These are phyloP conservation scores for Odontophorus gujanensis DNA, from an alignment of 2,113 vertebrate genomes.

Conservation along the genomic window DNA sequence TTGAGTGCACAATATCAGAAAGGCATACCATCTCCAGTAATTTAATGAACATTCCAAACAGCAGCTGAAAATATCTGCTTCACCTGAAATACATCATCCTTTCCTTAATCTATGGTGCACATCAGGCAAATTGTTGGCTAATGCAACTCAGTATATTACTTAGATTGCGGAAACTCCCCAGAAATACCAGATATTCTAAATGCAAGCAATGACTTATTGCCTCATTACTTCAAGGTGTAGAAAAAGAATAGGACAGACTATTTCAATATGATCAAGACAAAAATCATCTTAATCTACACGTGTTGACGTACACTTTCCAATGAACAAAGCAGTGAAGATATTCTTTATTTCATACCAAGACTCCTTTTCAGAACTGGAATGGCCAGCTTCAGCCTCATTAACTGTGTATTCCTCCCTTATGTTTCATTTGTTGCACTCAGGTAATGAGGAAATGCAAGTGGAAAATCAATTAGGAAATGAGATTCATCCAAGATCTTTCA, in stretches of 20 bases:
- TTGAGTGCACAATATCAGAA: constrained; percentile 33
- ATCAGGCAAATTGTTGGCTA: not conserved
- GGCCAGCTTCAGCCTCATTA: not conserved
- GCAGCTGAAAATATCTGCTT: not conserved
- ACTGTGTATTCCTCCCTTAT: not conserved
- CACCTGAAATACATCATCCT: not conserved
- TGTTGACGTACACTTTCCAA: not conserved
- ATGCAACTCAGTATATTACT: not conserved
- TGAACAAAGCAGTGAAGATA: not conserved
- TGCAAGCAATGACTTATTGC: not conserved
- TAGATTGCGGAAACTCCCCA: not conserved
- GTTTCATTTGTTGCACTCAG: not conserved
- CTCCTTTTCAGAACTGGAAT: not conserved
- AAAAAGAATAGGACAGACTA: not conserved
- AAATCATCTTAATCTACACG: not conserved
- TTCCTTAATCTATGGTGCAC: not conserved
- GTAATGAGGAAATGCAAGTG: not conserved
- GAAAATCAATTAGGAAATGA: not conserved
- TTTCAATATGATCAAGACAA: not conserved
- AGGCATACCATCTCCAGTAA: not conserved
- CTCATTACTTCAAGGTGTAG: not conserved
- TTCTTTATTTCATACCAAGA: not conserved
- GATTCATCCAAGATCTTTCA: not conserved
- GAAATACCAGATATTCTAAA: not conserved
- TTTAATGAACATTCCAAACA: constrained; percentile 24